A percentile compares a stretch with the other conserved stretches of the same genome.
Conservation (phyloP, 2,113 vertebrate species). For the Anolis sagrei region DNA sequence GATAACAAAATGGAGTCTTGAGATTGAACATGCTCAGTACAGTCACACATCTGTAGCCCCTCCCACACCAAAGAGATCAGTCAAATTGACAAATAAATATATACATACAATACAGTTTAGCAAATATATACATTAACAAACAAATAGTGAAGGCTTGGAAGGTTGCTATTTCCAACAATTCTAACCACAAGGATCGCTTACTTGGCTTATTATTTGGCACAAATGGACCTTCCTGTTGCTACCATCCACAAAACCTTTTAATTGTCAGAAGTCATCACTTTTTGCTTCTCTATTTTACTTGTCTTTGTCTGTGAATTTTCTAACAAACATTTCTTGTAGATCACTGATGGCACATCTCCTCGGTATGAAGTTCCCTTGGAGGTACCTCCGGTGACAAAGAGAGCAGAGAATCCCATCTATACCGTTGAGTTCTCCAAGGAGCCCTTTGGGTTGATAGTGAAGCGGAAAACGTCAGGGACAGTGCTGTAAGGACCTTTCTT, state of each 20-base stretch:
- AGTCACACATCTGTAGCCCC: too few relatives aligned
- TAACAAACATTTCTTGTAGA: slow-evolving; percentile 59
- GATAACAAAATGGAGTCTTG: too few relatives aligned
- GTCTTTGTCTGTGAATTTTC: not conserved
- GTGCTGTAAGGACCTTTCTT: slow-evolving; percentile 74
- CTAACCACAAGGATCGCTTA: too few relatives aligned
- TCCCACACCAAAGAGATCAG: too few relatives aligned
- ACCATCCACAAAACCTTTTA: not conserved
- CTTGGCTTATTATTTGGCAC: too few relatives aligned
- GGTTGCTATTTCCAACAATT: too few relatives aligned
- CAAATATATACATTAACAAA: too few relatives aligned
- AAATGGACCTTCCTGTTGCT: not conserved
- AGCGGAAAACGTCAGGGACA: slow-evolving; percentile 67
- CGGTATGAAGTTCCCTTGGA: slow-evolving; percentile 83
- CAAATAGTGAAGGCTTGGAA: too few relatives aligned
- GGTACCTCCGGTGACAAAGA: slow-evolving; percentile 72
- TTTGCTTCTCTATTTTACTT: too few relatives aligned
- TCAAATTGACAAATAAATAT: too few relatives aligned
- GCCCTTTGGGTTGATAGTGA: slow-evolving; percentile 81
- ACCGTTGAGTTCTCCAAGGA: slow-evolving; percentile 77
- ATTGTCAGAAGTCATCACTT: not conserved
- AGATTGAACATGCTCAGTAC: too few relatives aligned
- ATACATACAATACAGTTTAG: too few relatives aligned
- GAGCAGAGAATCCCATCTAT: slow-evolving; percentile 76
- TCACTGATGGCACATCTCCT: slow-evolving; percentile 75